These are phyloP conservation scores for Microtus richardsoni DNA, from an alignment of 2,113 vertebrate species.

Conservation along the genomic window DNA sequence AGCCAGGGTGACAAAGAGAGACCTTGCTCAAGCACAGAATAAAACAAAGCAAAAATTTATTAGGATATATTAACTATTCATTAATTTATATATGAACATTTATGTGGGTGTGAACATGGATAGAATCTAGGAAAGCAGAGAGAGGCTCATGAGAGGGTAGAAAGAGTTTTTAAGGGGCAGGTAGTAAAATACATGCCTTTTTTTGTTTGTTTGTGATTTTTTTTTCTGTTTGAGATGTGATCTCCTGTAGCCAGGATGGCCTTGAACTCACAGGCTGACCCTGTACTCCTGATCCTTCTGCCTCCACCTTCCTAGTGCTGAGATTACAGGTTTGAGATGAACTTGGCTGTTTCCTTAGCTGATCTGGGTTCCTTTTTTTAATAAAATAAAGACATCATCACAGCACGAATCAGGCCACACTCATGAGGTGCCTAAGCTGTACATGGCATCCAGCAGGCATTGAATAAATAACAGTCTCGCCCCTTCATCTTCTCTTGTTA, in stretches of 20 bases:
- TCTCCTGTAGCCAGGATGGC: neutral
- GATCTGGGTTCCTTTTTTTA: neutral
- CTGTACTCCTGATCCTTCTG: no score
- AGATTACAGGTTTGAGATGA: neutral
- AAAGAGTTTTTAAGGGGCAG: neutral
- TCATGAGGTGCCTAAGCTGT: rapidly evolving
- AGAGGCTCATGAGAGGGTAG: neutral
- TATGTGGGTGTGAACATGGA: neutral
- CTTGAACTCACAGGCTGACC: neutral
- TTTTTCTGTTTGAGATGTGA: neutral
- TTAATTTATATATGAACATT: neutral
- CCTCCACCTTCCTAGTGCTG: neutral
- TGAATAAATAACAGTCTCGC: rapidly evolving
- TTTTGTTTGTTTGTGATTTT: neutral
- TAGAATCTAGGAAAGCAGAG: neutral
- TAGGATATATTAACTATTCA: neutral
- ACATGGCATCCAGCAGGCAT: rapidly evolving
- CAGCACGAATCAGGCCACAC: rapidly evolving
- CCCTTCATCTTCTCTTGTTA: neutral
- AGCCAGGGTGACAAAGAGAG: neutral
- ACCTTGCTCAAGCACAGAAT: neutral
- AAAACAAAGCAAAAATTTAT: neutral
- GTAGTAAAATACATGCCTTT: neutral
- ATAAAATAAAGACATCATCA: neutral
- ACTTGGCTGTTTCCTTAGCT: neutral